Conservation (phyloP, 2,888 invertebrate species). For the Cecidostiba fungosa region DNA sequence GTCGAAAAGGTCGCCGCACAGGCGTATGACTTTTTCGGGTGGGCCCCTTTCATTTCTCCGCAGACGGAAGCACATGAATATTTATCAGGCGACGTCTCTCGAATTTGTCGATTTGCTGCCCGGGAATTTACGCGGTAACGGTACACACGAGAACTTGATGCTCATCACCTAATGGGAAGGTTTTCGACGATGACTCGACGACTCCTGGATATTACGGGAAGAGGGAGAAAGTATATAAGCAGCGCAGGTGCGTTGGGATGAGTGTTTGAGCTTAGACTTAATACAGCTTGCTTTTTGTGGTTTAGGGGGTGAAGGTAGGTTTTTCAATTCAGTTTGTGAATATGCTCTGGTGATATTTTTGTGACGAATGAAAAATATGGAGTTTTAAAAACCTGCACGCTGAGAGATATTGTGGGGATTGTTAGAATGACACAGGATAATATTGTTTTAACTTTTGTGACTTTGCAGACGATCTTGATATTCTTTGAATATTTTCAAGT, state of each 20-base stretch:
- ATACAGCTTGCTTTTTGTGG: no score
- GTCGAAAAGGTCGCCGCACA: conserved; percentile 26
- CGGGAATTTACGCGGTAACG: conserved; percentile 34
- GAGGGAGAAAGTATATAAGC: neutral
- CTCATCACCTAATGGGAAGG: neutral
- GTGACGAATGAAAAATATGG: no score
- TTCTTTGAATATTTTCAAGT: no score
- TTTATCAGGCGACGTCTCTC: conserved; percentile 38
- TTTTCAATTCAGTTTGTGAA: no score
- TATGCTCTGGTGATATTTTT: no score
- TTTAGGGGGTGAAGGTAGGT: no score
- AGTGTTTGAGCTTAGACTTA: no score
- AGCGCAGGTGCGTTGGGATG: no score
- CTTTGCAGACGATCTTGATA: neutral
- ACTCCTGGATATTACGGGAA: neutral
- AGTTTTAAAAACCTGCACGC: neutral
- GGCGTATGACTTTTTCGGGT: conserved; percentile 5
- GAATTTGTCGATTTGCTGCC: conserved; percentile 51
- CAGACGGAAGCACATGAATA: conserved; percentile 61
- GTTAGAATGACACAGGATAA: conserved; percentile 6
- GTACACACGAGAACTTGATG: neutral
- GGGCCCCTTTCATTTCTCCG: conserved; percentile 23
- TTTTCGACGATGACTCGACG: neutral
- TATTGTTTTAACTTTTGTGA: conserved; percentile 43
- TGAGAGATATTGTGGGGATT: neutral